Evolutionary conservation across 2,888 invertebrate species (phyloP), one percentile per base, ranked within the genome.

Genomic region (Euzetes globulus): DNA sequence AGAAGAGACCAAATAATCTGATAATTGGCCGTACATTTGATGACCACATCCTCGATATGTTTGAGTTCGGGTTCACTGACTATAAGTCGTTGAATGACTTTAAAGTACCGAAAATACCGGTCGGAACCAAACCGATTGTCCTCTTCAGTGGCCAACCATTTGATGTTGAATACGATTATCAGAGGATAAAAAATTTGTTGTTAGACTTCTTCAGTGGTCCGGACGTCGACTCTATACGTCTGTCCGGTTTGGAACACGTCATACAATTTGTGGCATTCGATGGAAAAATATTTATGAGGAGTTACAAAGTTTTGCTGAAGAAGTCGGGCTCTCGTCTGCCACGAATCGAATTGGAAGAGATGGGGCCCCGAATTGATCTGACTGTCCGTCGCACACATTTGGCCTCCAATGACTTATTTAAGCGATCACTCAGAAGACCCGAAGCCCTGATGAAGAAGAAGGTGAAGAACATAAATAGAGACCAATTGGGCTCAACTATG

Each of bases 221-320:
- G 81, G 86, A 87, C 80, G 88, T 90, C 0, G 88, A 89, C 73
- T 88, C 90, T 65, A 88, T 99, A 68, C 87, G 95, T 76, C 85
- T 98, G 15, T 91, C 94, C 81, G 98, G 98, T 0, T 86, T 99
- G 76, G 97, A 99, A 82, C 94, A 96, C 85, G 91, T 91, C 0
- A 84, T 98, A 29, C 90, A 91, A 82, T 93, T 99, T 81, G 93
- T 94, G 52, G 90, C 91, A 4, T 87, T 88, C 2, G 90, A 91
- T 78, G 74, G 75, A 17, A 77, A 78, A 72, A 75, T 79, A 33
- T 71, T 65, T 17, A 77, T 79, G 58, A 75, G 79, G 68, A 75
- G 75, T 72, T 79, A 77, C 81, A 92, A 91, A 83, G 88, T 94
- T 77, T 80, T 87, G 71, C 82, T 97, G 71, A 95, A 96, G 82